Conservation (phyloP, 2,797 vertebrate species). For the Cryptoprocta ferox region DNA sequence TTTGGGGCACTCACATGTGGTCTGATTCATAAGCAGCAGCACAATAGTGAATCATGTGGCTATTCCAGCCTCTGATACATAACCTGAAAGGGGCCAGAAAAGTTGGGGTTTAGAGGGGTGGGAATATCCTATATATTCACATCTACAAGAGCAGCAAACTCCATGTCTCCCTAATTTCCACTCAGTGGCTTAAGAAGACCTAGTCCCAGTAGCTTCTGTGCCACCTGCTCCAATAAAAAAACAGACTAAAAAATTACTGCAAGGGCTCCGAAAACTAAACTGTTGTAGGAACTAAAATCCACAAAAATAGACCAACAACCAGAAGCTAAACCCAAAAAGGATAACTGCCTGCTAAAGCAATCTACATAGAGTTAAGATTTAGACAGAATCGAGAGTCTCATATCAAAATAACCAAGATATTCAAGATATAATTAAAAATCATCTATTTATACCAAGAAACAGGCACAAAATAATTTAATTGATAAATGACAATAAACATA, state of each 20-base stretch:
- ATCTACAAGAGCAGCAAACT: neutral
- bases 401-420: neutral
- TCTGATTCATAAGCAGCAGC: neutral
- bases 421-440: neutral
- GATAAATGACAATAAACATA: neutral
- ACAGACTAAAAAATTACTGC: neutral
- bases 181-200: neutral
- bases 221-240: neutral
- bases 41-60: neutral
- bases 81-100: neutral
- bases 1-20: neutral
- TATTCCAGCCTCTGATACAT: neutral
- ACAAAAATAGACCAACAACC: neutral
- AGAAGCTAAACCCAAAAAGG: neutral
- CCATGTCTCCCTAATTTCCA: rapidly evolving
- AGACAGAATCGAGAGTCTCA: neutral
- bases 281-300: neutral
- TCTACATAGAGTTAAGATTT: neutral
- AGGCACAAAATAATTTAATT: neutral
- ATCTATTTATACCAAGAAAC: neutral
- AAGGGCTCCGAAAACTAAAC: neutral
- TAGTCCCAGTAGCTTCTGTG: neutral
- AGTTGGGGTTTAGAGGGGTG: neutral
- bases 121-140: neutral
- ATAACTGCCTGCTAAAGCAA: neutral